phyloP scores from a whole-genome alignment of 1,140 invertebrate genomes.

The Zaprionus vittiger region DNA sequence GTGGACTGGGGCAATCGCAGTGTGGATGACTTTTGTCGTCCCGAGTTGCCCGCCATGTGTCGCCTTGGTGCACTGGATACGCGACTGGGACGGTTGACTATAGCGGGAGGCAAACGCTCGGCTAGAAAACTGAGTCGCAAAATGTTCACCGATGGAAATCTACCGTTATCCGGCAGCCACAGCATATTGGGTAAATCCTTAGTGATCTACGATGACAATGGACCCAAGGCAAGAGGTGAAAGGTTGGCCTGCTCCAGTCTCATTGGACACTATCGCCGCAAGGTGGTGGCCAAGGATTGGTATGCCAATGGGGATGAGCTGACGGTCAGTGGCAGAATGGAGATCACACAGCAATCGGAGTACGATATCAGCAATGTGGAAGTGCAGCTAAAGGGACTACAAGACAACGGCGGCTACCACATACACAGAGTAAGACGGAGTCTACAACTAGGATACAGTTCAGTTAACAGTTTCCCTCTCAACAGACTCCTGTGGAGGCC shows the following conservation, averaged over 20 bases:
- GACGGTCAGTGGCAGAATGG: conserved; percentile 89
- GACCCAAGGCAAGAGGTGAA: conserved; percentile 93
- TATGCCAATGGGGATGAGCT: conserved; percentile 90
- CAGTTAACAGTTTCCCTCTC: neutral
- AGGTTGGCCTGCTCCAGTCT: conserved; percentile 95
- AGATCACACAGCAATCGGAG: conserved; percentile 93
- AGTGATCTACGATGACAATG: conserved; percentile 94
- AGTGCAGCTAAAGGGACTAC: conserved; percentile 90
- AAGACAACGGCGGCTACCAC: conserved; percentile 90
- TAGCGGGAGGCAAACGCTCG: conserved; percentile 89
- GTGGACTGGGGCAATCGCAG: conserved; percentile 86
- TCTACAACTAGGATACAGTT: neutral
- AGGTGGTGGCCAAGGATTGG: conserved; percentile 94
- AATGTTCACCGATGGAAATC: conserved; percentile 91
- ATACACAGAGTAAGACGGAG: conserved; percentile 89
- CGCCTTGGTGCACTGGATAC: conserved; percentile 88
- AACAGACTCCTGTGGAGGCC: conserved; percentile 90
- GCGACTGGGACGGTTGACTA: conserved; percentile 89
- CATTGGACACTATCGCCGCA: conserved; percentile 89
- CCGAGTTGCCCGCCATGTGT: conserved; percentile 86
- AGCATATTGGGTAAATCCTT: conserved; percentile 93
- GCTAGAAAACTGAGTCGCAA: conserved; percentile 88
- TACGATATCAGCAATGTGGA: conserved; percentile 93
- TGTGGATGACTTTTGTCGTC: conserved; percentile 86
- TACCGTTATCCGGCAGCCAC: conserved; percentile 91